Base-by-base conservation (phyloP, 2,797 vertebrate species). In the Carcharodon carcharias region DNA sequence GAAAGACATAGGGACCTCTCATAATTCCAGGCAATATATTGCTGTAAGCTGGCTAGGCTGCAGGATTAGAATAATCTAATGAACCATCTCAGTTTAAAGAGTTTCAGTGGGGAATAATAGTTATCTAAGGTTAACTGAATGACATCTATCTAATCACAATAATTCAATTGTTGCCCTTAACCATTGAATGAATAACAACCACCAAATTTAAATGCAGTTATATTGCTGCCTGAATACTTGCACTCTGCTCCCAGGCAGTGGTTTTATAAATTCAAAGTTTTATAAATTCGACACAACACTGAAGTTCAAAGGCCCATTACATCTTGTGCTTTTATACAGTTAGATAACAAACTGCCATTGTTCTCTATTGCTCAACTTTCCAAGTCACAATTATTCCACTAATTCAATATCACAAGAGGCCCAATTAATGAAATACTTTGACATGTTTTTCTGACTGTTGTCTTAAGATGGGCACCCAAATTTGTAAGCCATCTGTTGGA, bases 111-210 rank as follows among this genome's bases (percentile, higher is more conserved):
- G 61, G 28, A 61, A 5, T 58, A 91, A 91, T n/a, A 35, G 28
- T 45, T 93, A 93, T 92, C 89, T 92, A 35, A 92, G 58, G 23
- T 92, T 63, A 92, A n/a, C 31, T 63, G 58, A n/a, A 21, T 92
- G 58, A n/a, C 58, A 61, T 63, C 5, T 45, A 93, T 45, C 61
- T 45, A 23, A 45, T 93, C 40, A 92, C 58, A 63, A 40, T n/a
- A 40, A 80, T 80, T 80, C 80, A 85, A 85, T 45, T 85, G 16
- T 21, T 45, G 80, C 40, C 61, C 35, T 21, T 65, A 65, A 93
- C 31, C 18, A 65, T 61, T 18, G n/a, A 93, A 65, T 65, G 91
- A 93, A 6, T 58, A 35, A 56, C 50, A 21, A 61, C 16, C 61
- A 31, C 31, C 56, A 63, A 63, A 58, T 21, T 58, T 50, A 23